Percentiles rank a stretch among this genome's conserved stretches.
These are phyloP conservation scores for Caenorhabditis sp. DNA, from an alignment of 2,888 invertebrate species.

Conservation along the genomic window DNA sequence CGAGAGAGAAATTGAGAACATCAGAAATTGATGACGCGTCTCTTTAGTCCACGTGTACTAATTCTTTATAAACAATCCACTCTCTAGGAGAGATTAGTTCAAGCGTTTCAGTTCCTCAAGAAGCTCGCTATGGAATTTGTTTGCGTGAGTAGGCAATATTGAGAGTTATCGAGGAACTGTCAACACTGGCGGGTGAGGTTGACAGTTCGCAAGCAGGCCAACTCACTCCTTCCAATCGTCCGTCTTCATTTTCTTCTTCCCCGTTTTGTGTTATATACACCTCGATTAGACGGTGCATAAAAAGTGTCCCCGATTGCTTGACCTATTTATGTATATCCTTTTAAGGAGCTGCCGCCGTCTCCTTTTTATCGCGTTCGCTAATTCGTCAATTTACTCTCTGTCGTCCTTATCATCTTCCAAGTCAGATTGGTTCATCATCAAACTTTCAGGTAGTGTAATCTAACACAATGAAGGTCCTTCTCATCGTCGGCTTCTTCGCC, in stretches of 20 bases:
- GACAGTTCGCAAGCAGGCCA: conserved; percentile 69
- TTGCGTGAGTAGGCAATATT: conserved; percentile 43
- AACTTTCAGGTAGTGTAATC: conserved; percentile 46
- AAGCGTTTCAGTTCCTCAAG: conserved; percentile 5
- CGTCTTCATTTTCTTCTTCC: conserved; percentile 34
- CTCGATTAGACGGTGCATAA: conserved; percentile 55
- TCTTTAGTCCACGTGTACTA: conserved; percentile 52
- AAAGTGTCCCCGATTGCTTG: conserved; percentile 66
- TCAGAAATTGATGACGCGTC: conserved; percentile 17
- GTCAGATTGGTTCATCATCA: background rate
- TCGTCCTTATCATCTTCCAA: background rate
- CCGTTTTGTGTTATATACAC: conserved; percentile 52
- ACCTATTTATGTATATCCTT: conserved; percentile 65
- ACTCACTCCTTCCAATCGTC: conserved; percentile 61
- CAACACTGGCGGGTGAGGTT: conserved; percentile 63
- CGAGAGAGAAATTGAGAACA: conserved; percentile 1
- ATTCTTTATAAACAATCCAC: conserved; percentile 15
- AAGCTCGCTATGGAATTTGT: conserved; percentile 38
- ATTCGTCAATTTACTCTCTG: conserved; percentile 45
- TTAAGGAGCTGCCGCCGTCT: conserved; percentile 44
- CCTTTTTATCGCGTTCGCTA: conserved; percentile 22
- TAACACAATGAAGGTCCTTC: conserved; percentile 60
- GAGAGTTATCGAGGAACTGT: conserved; percentile 63
- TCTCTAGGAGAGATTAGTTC: background rate
- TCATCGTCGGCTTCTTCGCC: conserved; percentile 64